Evolutionary conservation across 2,797 vertebrate species (phyloP), one percentile per base, ranked within the genome.

Genomic region (Sphaeramia orbicularis): DNA sequence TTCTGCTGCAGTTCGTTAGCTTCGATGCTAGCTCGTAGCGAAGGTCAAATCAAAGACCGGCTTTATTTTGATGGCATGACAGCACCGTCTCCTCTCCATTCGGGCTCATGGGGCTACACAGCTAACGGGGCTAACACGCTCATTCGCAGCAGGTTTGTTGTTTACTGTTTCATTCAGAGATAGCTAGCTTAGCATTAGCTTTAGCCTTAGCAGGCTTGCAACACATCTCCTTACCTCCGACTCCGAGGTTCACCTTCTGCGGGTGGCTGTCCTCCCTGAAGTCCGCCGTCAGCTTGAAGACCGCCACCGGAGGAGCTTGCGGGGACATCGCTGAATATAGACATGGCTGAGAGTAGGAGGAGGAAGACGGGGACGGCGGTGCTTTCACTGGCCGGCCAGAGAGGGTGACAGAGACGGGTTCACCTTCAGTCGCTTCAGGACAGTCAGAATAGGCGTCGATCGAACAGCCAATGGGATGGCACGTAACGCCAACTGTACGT

Each of bases 161-260:
- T 40, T 3, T 9, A 2, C 8, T 40, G 13, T 43, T 9, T 36
- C 40, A 14, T 15, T 19, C 7, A 14, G 7, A 16, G 21, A 10
- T 0, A 19, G 63, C 71, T 58, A 61, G n/a, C 65, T 14, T 81
- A 73, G 67, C 78, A 3, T 37, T 71, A 79, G 58, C 56, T 14
- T 77, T 67, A 75, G 63, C 76, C 19, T 18, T 49, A 55, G 42
- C 68, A 2, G 14, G 30, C 50, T 65, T 65, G 71, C n/a, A n/a
- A n/a, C n/a, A n/a, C n/a, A n/a, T n/a, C n/a, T n/a, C n/a, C n/a
- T n/a, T 91, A 98, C 97, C 97, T 94, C 97, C 97, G 1, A 98
- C 96, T 78, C 97, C 97, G 40, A 99, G 89, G 62, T 99, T 99
- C 93, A 99, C 96, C 91, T 99, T 99, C 87, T 92, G 93, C 30